Percentiles rank a stretch among this genome's conserved stretches.
Evolutionary conservation across 2,113 vertebrate species (phyloP).

Genomic region (Noctilio leporinus): DNA sequence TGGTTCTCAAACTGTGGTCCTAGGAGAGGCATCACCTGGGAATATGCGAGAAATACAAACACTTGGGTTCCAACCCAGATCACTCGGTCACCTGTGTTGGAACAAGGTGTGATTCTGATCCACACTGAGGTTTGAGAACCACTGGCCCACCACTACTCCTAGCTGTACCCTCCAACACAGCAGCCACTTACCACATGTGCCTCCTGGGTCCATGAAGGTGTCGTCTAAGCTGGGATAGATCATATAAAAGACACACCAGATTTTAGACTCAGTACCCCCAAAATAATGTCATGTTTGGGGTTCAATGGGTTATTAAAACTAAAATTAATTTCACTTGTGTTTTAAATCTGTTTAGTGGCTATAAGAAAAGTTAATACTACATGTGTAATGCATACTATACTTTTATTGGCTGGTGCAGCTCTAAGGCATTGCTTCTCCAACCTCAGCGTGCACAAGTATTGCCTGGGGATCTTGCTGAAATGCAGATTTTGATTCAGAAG

Average conservation of each 20-base stretch:
- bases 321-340: not conserved
- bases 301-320: not conserved
- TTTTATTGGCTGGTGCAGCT: not conserved
- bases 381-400: not conserved
- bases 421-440: not conserved
- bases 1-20: not conserved
- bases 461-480: not conserved
- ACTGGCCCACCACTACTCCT: rapidly evolving
- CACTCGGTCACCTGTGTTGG: not conserved
- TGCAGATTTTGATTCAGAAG: not conserved
- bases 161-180: rapidly evolving
- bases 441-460: not conserved
- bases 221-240: not conserved
- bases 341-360: not conserved
- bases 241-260: not conserved
- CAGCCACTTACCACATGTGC: not conserved
- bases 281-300: not conserved
- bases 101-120: not conserved
- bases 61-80: too few species aligned
- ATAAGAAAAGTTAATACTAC: not conserved
- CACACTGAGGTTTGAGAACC: not conserved
- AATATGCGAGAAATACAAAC: not conserved
- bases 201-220: not conserved
- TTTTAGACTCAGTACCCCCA: not conserved
- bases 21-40: not conserved